Evolutionary conservation across 1,140 invertebrate genomes (phyloP).

Genomic region (Bombyx mandarina): DNA sequence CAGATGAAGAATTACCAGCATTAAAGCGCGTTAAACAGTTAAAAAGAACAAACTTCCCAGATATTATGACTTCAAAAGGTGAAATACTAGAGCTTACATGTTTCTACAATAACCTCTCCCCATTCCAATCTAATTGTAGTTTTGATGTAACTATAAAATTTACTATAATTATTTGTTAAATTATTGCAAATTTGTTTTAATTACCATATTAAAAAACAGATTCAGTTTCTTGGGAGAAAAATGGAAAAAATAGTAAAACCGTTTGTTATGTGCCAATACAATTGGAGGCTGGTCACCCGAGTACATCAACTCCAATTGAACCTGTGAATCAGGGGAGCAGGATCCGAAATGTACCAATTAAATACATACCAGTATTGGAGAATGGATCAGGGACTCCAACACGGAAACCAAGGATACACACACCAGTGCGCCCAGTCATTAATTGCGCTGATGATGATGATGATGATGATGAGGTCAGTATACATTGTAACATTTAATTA

Average conservation of each 20-base stretch:
- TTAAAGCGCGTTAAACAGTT: slow-evolving; percentile 45
- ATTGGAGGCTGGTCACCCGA: slow-evolving; percentile 42
- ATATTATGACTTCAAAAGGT: slow-evolving; percentile 40
- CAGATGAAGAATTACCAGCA: slow-evolving; percentile 42
- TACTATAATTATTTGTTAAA: too few relatives aligned
- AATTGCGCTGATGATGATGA: slow-evolving; percentile 42
- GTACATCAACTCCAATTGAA: slow-evolving; percentile 54
- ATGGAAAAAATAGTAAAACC: slow-evolving; percentile 32
- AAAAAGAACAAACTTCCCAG: slow-evolving; percentile 40
- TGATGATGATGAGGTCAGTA: slow-evolving; percentile 45
- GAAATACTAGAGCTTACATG: neutral
- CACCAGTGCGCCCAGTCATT: slow-evolving; percentile 35
- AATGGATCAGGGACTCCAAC: slow-evolving; percentile 33
- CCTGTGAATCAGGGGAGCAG: slow-evolving; percentile 17
- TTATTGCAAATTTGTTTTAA: too few relatives aligned
- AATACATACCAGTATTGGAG: slow-evolving; percentile 30
- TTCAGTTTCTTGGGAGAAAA: slow-evolving; percentile 43
- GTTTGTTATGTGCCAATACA: slow-evolving; percentile 55
- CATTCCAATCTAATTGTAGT: too few relatives aligned
- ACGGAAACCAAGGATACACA: slow-evolving; percentile 37
- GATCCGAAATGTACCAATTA: slow-evolving; percentile 33
- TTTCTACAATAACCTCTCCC: too few relatives aligned
- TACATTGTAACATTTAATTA: neutral
- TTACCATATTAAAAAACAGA: slow-evolving; percentile 1
- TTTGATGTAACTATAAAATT: too few relatives aligned